Evolutionary conservation across 2,888 invertebrate genomes (phyloP).

Genomic region (Sarcophaga caerulescens): DNA sequence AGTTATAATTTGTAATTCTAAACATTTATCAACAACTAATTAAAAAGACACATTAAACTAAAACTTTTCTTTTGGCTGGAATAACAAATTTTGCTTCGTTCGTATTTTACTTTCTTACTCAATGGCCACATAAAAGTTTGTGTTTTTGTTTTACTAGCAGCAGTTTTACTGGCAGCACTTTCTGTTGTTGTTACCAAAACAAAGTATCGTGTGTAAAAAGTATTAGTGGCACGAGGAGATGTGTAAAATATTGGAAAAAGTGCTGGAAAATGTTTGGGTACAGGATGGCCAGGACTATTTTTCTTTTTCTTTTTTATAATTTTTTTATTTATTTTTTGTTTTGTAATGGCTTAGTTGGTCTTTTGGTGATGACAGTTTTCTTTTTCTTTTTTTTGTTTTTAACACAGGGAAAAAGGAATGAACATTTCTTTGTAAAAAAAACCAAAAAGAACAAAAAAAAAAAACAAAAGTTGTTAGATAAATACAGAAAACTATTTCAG

Average conservation of each 20-base stretch:
- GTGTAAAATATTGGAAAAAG: neutral
- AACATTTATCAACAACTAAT: slow-evolving; percentile 68
- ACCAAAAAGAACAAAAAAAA: neutral
- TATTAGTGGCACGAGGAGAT: neutral
- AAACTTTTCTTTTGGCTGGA: slow-evolving; percentile 60
- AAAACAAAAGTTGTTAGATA: neutral
- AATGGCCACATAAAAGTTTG: slow-evolving; percentile 56
- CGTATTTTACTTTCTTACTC: slow-evolving; percentile 19
- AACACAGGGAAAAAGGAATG: neutral
- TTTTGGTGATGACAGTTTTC: slow-evolving; percentile 65
- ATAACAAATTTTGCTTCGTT: slow-evolving; percentile 55
- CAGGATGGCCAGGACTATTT: slow-evolving; percentile 5
- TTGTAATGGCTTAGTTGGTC: slow-evolving; percentile 50
- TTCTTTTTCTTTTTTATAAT: neutral
- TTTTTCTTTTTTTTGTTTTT: slow-evolving; percentile 37
- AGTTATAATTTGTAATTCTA: slow-evolving; percentile 62
- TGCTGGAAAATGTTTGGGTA: neutral
- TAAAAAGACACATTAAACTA: slow-evolving; percentile 68
- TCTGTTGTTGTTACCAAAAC: slow-evolving; percentile 4
- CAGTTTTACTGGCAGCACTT: neutral
- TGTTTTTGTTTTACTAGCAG: slow-evolving; percentile 2
- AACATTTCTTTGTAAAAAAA: slow-evolving; percentile 15
- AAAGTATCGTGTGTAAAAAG: slow-evolving; percentile 35
- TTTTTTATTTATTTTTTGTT: slow-evolving; percentile 13
- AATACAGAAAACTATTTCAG: slow-evolving; percentile 18